phyloP scores from a whole-genome alignment of 2,888 invertebrate genomes.

The Philopedon plagiatum region DNA sequence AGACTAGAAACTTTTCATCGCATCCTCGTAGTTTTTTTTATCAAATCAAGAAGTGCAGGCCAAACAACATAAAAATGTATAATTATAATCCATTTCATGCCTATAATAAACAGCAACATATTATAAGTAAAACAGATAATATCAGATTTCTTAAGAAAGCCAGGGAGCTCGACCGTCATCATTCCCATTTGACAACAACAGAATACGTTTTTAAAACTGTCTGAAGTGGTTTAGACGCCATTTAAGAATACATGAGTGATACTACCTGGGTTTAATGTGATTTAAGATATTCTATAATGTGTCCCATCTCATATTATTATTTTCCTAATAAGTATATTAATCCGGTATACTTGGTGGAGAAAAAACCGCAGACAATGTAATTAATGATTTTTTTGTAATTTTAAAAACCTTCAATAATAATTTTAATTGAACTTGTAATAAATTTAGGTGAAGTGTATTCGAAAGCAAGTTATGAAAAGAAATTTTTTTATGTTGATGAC shows the following conservation, averaged over 20 bases:
- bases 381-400: no score
- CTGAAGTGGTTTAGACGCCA: conserved; percentile 47
- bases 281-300: conserved; percentile 21
- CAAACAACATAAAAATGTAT: neutral
- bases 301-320: no score
- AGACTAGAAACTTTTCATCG: no score
- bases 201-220: conserved; percentile 24
- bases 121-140: conserved; percentile 42
- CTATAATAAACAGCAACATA: conserved; percentile 13
- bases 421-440: no score
- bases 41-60: neutral
- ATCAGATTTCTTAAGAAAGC: conserved; percentile 42
- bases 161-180: conserved; percentile 45
- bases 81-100: neutral
- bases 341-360: no score
- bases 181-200: conserved; percentile 36
- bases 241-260: conserved; percentile 39
- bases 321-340: no score
- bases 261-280: conserved; percentile 41
- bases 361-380: no score
- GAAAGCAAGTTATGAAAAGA: conserved; percentile 29
- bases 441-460: no score
- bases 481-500: conserved; percentile 54
- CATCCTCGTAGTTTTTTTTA: no score
- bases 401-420: no score